Evolutionary conservation across 2,113 vertebrate genomes (phyloP).

Genomic region (Falco punctatus): DNA sequence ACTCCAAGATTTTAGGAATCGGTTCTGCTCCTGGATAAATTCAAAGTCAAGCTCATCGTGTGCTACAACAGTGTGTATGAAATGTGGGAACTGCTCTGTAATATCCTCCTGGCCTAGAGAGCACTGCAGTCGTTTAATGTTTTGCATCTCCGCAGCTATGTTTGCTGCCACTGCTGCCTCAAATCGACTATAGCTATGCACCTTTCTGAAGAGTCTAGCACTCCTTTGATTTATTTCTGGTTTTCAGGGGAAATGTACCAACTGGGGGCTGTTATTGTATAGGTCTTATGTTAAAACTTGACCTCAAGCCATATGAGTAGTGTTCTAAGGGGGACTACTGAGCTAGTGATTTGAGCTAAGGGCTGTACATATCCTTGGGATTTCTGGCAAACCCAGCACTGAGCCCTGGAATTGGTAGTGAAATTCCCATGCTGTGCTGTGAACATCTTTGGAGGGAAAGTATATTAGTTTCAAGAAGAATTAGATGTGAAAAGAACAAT

Average conservation of each 20-base stretch:
- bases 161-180: constrained; percentile 13
- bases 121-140: neutral
- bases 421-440: neutral
- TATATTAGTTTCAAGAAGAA: constrained; percentile 51
- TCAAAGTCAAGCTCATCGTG: fast-evolving
- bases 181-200: neutral
- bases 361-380: neutral
- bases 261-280: neutral
- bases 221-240: neutral
- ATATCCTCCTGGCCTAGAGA: neutral
- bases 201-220: neutral
- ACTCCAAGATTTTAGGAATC: neutral
- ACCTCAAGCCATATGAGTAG: neutral
- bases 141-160: neutral
- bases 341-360: neutral
- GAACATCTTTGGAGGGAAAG: constrained; percentile 42
- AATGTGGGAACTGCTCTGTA: neutral
- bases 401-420: neutral
- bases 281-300: neutral
- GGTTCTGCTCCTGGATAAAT: neutral
- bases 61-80: neutral
- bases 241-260: neutral
- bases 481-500: constrained; percentile 65
- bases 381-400: neutral
- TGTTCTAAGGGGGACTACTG: neutral